Percentiles rank a stretch among this genome's conserved stretches.
Evolutionary conservation across 2,888 invertebrate species (phyloP).

Genomic region (Ashinkailepas kermadecensis): DNA sequence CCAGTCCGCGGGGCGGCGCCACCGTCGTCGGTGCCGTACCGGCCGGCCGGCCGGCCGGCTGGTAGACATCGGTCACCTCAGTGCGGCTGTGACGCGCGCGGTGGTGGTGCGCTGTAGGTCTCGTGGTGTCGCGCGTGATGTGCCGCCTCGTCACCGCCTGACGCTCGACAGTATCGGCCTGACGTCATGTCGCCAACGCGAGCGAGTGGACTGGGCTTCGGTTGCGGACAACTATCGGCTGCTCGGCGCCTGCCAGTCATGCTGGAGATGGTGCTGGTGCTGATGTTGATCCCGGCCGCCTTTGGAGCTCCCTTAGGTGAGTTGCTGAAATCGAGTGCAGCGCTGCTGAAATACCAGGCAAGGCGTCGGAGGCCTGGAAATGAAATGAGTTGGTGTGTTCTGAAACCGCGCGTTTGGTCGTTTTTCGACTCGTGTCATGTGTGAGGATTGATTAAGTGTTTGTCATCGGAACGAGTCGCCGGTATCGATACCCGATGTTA

Average conservation of each 20-base stretch:
- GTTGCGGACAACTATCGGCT: background rate
- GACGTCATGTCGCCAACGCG: too few relatives aligned
- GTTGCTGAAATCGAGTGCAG: background rate
- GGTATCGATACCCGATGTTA: too few relatives aligned
- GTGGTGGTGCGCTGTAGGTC: background rate
- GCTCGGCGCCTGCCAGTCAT: background rate
- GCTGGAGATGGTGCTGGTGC: background rate
- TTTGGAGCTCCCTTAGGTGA: background rate
- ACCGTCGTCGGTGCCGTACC: slow-evolving; percentile 10
- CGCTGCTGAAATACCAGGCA: too few relatives aligned
- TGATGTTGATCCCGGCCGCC: background rate
- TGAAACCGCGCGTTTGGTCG: too few relatives aligned
- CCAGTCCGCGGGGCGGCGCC: background rate
- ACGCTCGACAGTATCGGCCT: background rate
- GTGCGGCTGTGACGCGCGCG: background rate
- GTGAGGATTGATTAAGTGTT: too few relatives aligned
- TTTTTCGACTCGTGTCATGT: too few relatives aligned
- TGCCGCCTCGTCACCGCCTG: background rate
- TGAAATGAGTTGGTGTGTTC: too few relatives aligned
- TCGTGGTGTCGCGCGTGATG: background rate
- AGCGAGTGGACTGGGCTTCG: background rate
- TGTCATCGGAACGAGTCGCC: too few relatives aligned
- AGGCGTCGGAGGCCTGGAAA: too few relatives aligned
- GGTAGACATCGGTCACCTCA: background rate
- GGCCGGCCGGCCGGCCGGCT: background rate